phyloP scores from a whole-genome alignment of 2,888 invertebrate genomes.

The Galerucella nymphaeae region DNA sequence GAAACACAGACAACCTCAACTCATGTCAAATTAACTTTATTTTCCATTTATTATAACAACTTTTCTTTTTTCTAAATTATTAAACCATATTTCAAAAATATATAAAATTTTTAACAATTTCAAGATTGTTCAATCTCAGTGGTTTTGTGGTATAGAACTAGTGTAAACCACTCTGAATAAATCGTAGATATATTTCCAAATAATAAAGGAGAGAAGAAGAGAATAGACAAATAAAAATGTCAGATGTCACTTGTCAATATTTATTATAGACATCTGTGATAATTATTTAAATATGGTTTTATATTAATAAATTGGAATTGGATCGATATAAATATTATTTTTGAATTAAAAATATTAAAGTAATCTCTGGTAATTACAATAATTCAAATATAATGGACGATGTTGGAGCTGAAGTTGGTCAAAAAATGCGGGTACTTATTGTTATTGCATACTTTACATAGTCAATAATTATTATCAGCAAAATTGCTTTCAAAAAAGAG shows the following conservation, averaged over 20 bases:
- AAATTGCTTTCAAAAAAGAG: neutral
- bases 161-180: neutral
- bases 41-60: neutral
- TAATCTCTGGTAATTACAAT: neutral
- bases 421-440: constrained; percentile 82
- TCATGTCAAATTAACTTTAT: neutral
- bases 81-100: too few relatives aligned
- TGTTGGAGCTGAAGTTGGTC: constrained; percentile 86
- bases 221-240: too few relatives aligned
- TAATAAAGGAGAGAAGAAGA: neutral
- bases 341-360: neutral
- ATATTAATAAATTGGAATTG: neutral
- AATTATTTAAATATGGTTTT: neutral
- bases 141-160: too few relatives aligned
- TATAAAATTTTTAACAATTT: too few relatives aligned
- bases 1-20: too few relatives aligned
- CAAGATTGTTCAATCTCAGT: too few relatives aligned
- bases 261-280: neutral
- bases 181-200: neutral
- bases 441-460: too few relatives aligned
- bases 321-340: neutral
- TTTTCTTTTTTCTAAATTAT: too few relatives aligned
- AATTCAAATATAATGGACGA: constrained; percentile 72
- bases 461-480: neutral
- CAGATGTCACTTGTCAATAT: neutral